Percentiles rank a stretch among this genome's conserved stretches.
phyloP scores from a whole-genome alignment of 2,888 invertebrate genomes.

The Lochmaea crataegi region DNA sequence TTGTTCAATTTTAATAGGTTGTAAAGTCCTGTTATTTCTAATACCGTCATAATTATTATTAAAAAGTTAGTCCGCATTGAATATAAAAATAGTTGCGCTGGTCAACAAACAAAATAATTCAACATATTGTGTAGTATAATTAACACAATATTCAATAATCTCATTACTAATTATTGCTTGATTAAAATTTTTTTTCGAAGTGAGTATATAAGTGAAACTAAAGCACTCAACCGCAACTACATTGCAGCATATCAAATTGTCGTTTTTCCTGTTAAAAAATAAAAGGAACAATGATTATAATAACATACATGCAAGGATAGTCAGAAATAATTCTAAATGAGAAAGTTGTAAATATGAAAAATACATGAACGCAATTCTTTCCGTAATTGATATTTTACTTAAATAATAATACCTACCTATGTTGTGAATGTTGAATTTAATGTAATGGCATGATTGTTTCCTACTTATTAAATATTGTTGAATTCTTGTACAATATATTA shows the following conservation, averaged over 20 bases:
- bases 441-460: neutral
- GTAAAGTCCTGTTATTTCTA: no score
- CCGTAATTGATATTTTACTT: conserved; percentile 22
- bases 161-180: neutral
- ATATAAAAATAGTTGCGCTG: no score
- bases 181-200: neutral
- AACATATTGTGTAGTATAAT: neutral
- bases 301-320: conserved; percentile 7
- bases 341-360: conserved; percentile 24
- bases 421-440: neutral
- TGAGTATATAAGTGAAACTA: conserved; percentile 10
- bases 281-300: conserved; percentile 17
- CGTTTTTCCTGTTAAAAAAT: conserved; percentile 13
- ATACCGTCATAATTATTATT: no score
- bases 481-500: no score
- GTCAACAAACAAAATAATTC: no score
- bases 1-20: no score
- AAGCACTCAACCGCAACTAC: conserved; percentile 8
- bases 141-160: neutral
- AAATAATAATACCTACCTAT: conserved; percentile 8
- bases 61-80: no score
- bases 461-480: no score
- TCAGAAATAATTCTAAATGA: conserved; percentile 20
- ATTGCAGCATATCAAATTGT: conserved; percentile 18
- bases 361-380: conserved; percentile 25